phyloP scores from a whole-genome alignment of 2,888 invertebrate species.

The Coenonympha arcania region DNA sequence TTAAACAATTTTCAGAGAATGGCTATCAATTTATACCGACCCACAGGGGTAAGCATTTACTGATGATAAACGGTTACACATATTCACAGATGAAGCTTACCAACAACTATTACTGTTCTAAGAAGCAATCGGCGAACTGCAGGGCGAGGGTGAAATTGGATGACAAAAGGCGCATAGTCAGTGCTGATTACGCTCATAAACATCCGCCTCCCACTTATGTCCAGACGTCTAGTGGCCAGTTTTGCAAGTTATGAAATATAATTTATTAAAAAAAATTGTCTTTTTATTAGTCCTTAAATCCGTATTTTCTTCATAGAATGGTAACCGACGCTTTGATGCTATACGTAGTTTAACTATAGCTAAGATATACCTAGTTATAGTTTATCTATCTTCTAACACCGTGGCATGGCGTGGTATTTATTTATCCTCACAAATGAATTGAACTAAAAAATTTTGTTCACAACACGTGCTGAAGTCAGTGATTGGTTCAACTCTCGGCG shows the following conservation, averaged over 20 bases:
- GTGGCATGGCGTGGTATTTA: too few species aligned
- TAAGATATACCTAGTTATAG: too few species aligned
- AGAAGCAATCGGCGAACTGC: conserved; percentile 29
- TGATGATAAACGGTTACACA: conserved; percentile 38
- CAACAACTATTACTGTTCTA: conserved; percentile 28
- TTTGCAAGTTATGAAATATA: conserved; percentile 15
- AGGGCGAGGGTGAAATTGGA: conserved; percentile 33
- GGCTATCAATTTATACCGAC: conserved; percentile 27
- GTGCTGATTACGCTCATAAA: conserved; percentile 17
- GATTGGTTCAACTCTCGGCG: too few species aligned
- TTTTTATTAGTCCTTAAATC: too few species aligned
- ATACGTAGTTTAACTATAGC: too few species aligned
- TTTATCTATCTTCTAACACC: too few species aligned
- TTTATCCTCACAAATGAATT: too few species aligned
- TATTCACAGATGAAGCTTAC: conserved; percentile 29
- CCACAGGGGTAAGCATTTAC: conserved; percentile 29
- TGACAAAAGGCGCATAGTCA: conserved; percentile 25
- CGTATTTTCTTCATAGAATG: too few species aligned
- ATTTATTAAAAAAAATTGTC: too few species aligned
- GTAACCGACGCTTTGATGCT: too few species aligned
- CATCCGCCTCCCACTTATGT: conserved; percentile 24
- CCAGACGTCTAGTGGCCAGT: conserved; percentile 17
- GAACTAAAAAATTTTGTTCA: too few species aligned
- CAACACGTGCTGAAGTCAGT: too few species aligned
- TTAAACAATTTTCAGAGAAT: conserved; percentile 16